Evolutionary conservation across 2,113 vertebrate genomes (phyloP).

Genomic region (Rhinoderma darwinii): DNA sequence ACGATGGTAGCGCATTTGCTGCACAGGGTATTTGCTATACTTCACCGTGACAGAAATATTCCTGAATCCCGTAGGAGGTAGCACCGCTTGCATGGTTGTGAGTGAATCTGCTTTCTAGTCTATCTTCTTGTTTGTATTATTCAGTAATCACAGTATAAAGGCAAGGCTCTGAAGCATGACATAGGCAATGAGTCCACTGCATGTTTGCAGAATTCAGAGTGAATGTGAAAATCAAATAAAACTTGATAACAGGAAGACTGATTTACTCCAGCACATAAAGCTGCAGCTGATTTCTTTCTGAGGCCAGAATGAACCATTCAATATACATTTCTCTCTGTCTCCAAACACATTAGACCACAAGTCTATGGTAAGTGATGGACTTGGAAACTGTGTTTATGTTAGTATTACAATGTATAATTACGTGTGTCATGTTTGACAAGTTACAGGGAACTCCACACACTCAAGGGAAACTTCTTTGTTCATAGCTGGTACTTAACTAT

Average conservation of each 20-base stretch:
- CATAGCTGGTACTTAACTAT: neutral
- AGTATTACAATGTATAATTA: conserved; percentile 29
- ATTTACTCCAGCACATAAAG: conserved; percentile 22
- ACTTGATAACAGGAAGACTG: conserved; percentile 31
- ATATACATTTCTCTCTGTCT: conserved; percentile 29
- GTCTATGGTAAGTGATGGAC: conserved; percentile 23
- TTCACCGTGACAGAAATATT: too few relatives aligned
- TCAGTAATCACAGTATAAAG: neutral
- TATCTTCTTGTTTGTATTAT: neutral
- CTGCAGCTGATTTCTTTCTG: neutral
- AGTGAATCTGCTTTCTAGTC: neutral
- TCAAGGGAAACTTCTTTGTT: neutral
- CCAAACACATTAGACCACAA: neutral
- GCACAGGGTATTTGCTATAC: too few relatives aligned
- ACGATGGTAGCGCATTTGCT: too few relatives aligned
- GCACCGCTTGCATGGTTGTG: neutral
- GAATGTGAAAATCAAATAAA: conserved; percentile 39
- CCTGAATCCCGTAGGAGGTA: neutral
- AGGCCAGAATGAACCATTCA: conserved; percentile 8
- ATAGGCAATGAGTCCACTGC: neutral
- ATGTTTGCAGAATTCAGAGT: neutral
- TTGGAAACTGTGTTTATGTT: conserved; percentile 45
- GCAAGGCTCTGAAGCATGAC: too few relatives aligned
- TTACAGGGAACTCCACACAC: conserved; percentile 23
- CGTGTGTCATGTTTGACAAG: conserved; percentile 31